A percentile compares a stretch with the other conserved stretches of the same genome.
phyloP scores from a whole-genome alignment of 2,797 vertebrate species.

The Acanthiza pusilla region DNA sequence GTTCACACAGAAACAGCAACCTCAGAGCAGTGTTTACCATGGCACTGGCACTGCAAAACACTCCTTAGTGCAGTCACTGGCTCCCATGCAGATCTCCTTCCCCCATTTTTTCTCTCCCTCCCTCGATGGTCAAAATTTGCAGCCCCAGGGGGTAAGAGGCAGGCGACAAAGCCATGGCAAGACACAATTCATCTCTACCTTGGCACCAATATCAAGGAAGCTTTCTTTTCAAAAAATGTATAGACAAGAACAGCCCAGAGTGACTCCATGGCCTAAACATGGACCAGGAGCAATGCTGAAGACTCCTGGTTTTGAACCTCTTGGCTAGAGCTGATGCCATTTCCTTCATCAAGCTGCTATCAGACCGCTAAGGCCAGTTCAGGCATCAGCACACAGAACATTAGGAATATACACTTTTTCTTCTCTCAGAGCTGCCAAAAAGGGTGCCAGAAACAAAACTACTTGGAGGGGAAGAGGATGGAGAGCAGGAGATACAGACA shows the following conservation, averaged over 20 bases:
- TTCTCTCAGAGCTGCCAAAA: not conserved
- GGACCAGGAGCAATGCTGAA: not conserved
- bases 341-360: not conserved
- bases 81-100: not conserved
- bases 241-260: not conserved
- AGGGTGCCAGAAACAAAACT: not conserved
- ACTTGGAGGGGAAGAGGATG: not conserved
- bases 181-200: not conserved
- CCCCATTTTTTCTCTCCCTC: not conserved
- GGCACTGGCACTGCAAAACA: not conserved
- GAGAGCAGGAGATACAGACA: not conserved
- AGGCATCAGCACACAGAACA: not conserved
- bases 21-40: fast-evolving
- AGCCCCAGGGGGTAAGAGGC: not conserved
- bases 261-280: not conserved
- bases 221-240: not conserved
- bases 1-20: not conserved
- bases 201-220: not conserved
- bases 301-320: not conserved
- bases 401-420: not conserved
- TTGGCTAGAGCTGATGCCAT: not conserved
- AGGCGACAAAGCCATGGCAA: not conserved
- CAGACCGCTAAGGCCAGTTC: not conserved
- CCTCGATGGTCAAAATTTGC: not conserved
- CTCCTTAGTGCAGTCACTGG: not conserved